Evolutionary conservation across 2,888 invertebrate genomes (phyloP).

Genomic region (Machimus atricapillus): DNA sequence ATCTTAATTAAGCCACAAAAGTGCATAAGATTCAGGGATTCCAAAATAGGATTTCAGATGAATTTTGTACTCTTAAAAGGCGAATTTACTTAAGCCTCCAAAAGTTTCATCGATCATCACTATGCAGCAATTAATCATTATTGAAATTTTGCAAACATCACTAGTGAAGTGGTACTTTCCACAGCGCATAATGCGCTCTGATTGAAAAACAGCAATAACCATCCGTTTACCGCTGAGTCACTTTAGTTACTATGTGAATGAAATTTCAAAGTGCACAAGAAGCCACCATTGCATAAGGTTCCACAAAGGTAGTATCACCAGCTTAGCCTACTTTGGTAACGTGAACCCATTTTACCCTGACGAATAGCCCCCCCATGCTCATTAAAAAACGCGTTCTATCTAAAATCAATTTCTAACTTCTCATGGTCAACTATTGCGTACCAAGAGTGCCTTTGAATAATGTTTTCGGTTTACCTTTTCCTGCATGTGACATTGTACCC

Average conservation of each 20-base stretch:
- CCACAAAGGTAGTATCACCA: background rate
- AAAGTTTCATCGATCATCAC: background rate
- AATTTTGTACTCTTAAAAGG: background rate
- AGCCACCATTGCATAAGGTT: background rate
- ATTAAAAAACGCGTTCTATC: background rate
- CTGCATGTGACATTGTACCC: background rate
- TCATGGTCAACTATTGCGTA: background rate
- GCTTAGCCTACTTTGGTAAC: background rate
- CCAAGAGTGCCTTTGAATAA: background rate
- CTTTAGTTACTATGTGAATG: background rate
- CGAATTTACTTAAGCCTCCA: background rate
- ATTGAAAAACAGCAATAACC: background rate
- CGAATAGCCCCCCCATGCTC: background rate
- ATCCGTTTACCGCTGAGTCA: background rate
- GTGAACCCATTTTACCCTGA: background rate
- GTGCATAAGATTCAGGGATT: background rate
- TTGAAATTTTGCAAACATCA: background rate
- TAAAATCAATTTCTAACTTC: background rate
- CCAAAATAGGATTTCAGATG: background rate
- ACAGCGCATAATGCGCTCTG: background rate
- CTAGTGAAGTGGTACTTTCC: background rate
- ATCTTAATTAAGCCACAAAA: background rate
- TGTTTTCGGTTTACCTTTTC: background rate
- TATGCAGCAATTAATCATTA: background rate
- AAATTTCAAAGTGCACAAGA: background rate